Conservation (phyloP, 2,888 invertebrate genomes). For the Lasius fuliginosus region DNA sequence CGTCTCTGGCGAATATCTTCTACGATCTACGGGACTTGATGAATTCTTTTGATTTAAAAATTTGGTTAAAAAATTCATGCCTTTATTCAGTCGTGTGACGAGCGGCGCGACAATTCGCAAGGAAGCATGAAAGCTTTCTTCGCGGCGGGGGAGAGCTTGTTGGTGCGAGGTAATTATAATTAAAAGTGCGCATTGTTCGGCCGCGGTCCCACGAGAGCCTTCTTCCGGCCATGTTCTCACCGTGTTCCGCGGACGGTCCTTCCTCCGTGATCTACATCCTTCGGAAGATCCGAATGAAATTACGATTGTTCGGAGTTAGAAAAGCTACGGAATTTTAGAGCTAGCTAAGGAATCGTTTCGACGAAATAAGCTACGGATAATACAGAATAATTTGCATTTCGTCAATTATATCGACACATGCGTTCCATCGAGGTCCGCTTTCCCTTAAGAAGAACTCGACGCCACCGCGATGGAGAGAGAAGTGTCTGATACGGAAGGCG, state of each 20-base stretch:
- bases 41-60: slow-evolving; percentile 34
- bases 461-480: slow-evolving; percentile 80
- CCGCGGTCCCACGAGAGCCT: slow-evolving; percentile 79
- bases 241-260: slow-evolving; percentile 75
- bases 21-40: not conserved
- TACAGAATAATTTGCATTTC: not conserved
- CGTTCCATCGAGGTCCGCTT: slow-evolving; percentile 13
- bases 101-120: slow-evolving; percentile 62
- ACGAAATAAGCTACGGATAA: not conserved
- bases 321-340: not conserved
- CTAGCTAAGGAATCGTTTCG: not conserved
- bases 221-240: slow-evolving; percentile 76
- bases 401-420: slow-evolving; percentile 17
- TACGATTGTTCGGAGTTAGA: slow-evolving; percentile 61
- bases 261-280: slow-evolving; percentile 73
- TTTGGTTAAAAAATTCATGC: slow-evolving; percentile 33
- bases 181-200: slow-evolving; percentile 82
- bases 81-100: slow-evolving; percentile 40
- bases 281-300: slow-evolving; percentile 63
- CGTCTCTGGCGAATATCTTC: not conserved
- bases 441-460: not conserved
- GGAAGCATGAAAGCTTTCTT: slow-evolving; percentile 79
- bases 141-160: slow-evolving; percentile 74
- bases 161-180: slow-evolving; percentile 82
- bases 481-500: slow-evolving; percentile 83